Percentiles rank a stretch among this genome's conserved stretches.
Evolutionary conservation across 2,113 vertebrate species (phyloP).

Genomic region (Motacilla tschutschensis): DNA sequence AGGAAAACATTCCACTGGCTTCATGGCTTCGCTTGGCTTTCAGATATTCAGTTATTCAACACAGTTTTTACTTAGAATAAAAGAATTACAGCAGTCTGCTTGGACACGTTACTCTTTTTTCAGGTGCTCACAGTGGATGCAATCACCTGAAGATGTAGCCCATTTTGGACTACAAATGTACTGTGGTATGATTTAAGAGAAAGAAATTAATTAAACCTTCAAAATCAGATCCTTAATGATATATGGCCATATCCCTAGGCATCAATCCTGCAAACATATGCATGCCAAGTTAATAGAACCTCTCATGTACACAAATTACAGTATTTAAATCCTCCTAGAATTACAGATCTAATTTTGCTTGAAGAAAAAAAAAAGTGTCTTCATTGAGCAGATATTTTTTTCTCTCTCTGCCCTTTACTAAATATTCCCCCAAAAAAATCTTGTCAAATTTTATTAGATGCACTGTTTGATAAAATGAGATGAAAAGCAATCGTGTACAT

Average conservation of each 20-base stretch:
- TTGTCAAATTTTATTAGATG: background rate
- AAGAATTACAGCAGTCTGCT: background rate
- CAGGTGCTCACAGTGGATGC: background rate
- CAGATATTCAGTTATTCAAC: background rate
- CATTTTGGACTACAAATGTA: background rate
- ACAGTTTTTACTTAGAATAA: background rate
- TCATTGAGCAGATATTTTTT: background rate
- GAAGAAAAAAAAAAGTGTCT: background rate
- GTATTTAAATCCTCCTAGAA: background rate
- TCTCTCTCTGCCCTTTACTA: background rate
- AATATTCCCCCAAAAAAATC: background rate
- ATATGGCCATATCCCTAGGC: background rate
- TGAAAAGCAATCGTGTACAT: background rate
- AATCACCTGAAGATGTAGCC: background rate
- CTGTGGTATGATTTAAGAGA: background rate
- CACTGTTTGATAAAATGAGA: background rate
- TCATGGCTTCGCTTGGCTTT: background rate
- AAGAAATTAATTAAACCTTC: background rate
- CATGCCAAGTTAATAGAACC: background rate
- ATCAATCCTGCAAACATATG: background rate
- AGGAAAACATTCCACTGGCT: background rate
- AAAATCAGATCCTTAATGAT: constrained; percentile 16
- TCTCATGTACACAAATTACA: background rate
- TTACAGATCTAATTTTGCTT: background rate
- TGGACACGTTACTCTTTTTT: background rate